phyloP scores from a whole-genome alignment of 2,888 invertebrate species.

The Atherix ibis region DNA sequence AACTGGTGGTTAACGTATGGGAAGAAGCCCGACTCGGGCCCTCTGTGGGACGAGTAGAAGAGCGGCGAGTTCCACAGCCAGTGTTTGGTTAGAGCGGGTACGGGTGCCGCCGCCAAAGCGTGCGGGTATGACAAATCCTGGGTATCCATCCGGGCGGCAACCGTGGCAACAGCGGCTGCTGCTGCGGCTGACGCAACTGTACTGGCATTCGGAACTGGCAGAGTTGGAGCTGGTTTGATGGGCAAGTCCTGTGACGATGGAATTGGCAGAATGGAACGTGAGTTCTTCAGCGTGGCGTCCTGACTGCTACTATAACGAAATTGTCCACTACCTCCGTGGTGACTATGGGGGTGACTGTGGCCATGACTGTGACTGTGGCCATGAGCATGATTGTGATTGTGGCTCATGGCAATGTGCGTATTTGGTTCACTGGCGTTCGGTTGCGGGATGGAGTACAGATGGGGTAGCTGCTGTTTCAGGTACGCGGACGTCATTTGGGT shows the following conservation, averaged over 20 bases:
- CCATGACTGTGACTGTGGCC: conserved; percentile 3
- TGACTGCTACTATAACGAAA: conserved; percentile 10
- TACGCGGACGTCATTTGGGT: conserved; percentile 22
- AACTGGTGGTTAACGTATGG: conserved; percentile 18
- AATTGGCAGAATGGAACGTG: conserved; percentile 7
- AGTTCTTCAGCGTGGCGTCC: conserved; percentile 7
- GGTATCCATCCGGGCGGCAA: conserved; percentile 6
- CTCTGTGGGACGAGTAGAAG: conserved; percentile 25
- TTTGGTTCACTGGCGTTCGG: not conserved
- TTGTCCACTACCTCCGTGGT: conserved; percentile 3
- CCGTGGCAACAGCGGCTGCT: conserved; percentile 4
- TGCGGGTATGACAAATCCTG: conserved; percentile 8
- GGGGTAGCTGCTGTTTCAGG: conserved; percentile 25
- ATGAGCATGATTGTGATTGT: conserved; percentile 5
- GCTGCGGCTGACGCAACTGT: conserved; percentile 7
- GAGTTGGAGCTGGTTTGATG: conserved; percentile 26
- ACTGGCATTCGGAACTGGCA: conserved; percentile 14
- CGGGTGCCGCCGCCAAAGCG: conserved; percentile 14
- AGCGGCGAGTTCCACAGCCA: conserved; percentile 34
- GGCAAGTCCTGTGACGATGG: conserved; percentile 14
- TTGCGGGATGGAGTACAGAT: conserved; percentile 11
- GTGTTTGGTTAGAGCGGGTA: conserved; percentile 25
- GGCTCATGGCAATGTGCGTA: conserved; percentile 2
- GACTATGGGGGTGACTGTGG: conserved; percentile 6
- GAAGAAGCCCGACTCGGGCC: conserved; percentile 18